Percentiles rank a stretch among this genome's conserved stretches.
phyloP scores from a whole-genome alignment of 2,113 vertebrate genomes.

The Oreotrochilus melanogaster region DNA sequence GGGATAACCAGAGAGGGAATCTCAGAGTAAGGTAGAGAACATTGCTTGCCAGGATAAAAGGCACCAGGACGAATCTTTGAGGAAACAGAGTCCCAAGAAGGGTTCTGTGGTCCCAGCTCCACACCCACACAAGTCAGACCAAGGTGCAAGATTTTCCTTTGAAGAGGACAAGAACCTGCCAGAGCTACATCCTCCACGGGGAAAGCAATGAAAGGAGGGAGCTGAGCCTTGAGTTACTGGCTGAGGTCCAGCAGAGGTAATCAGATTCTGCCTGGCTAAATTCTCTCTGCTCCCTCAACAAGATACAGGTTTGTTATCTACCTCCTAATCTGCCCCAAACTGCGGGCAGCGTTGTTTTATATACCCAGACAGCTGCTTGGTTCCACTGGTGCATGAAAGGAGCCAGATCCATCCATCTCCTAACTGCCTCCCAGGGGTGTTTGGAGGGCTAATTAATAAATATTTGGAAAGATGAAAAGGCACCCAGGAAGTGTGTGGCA shows the following conservation, averaged over 20 bases:
- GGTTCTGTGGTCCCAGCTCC: not conserved
- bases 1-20: not conserved
- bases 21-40: not conserved
- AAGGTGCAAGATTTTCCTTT: not conserved
- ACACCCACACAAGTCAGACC: not conserved
- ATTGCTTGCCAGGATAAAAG: not conserved
- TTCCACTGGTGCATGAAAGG: not conserved
- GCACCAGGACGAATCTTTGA: rapidly evolving
- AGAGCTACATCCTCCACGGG: not conserved
- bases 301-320: slow-evolving; percentile 22
- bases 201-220: not conserved
- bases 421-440: not conserved
- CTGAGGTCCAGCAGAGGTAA: slow-evolving; percentile 22
- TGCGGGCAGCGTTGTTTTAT: not conserved
- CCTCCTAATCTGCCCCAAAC: slow-evolving; percentile 39
- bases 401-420: not conserved
- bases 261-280: slow-evolving; percentile 42
- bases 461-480: slow-evolving; percentile 47
- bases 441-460: slow-evolving; percentile 55
- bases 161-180: rapidly evolving
- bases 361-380: not conserved
- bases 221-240: not conserved
- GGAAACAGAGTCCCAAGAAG: not conserved
- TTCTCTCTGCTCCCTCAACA: not conserved
- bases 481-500: not conserved